These are phyloP conservation scores for Serrognathus titanus DNA, from an alignment of 2,888 invertebrate species.

Conservation along the genomic window DNA sequence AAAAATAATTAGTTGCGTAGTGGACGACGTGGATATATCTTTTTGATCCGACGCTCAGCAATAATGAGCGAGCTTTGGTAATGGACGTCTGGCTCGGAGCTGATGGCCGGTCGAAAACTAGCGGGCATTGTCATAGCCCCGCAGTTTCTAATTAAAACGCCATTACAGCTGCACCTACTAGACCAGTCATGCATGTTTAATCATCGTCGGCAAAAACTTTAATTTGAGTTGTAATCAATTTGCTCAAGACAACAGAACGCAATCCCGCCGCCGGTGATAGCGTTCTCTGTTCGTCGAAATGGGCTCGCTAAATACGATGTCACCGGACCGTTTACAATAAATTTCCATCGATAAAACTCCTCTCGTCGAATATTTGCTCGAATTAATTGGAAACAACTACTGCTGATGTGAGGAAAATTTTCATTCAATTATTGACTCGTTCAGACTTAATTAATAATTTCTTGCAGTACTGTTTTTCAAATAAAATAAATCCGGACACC, in stretches of 20 bases:
- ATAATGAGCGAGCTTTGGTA: not conserved
- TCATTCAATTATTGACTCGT: no score
- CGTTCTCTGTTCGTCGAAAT: constrained; percentile 14
- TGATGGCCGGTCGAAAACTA: not conserved
- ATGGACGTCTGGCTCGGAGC: not conserved
- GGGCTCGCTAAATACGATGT: not conserved
- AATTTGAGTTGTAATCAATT: constrained; percentile 48
- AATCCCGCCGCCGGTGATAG: constrained; percentile 35
- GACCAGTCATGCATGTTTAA: constrained; percentile 45
- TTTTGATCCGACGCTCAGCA: not conserved
- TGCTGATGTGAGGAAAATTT: no score
- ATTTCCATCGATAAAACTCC: no score
- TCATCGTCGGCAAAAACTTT: constrained; percentile 45
- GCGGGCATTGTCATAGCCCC: constrained; percentile 12
- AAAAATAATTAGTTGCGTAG: constrained; percentile 31
- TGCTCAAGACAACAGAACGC: constrained; percentile 48
- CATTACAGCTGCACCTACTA: constrained; percentile 32
- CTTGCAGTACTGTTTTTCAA: no score
- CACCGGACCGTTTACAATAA: no score
- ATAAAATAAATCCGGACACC: no score
- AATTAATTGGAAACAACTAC: no score
- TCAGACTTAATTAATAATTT: no score
- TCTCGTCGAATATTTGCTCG: no score
- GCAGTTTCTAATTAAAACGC: constrained; percentile 44
- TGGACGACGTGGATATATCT: not conserved